Percentiles rank a stretch among this genome's conserved stretches.
phyloP scores from a whole-genome alignment of 1,140 invertebrate species.

The Palaemon carinicauda region DNA sequence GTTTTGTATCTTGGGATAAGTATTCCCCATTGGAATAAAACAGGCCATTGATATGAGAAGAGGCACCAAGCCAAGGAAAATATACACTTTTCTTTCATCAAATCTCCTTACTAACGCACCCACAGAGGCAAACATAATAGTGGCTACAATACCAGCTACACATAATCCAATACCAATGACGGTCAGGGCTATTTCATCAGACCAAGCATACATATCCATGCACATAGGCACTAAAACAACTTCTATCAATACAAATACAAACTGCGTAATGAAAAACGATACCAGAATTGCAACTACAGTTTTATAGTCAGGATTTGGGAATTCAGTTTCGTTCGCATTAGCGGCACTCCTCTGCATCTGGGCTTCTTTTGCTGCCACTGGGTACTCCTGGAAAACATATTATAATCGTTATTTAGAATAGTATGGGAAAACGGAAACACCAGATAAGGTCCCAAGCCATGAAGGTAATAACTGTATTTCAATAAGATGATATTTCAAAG shows the following conservation, averaged over 20 bases:
- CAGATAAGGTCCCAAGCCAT: too few relatives aligned
- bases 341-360: neutral
- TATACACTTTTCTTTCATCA: conserved; percentile 31
- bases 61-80: conserved; percentile 18
- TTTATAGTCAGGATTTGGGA: conserved; percentile 75
- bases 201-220: conserved; percentile 36
- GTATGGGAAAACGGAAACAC: too few relatives aligned
- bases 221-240: conserved; percentile 69
- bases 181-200: conserved; percentile 20
- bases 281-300: conserved; percentile 79
- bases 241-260: conserved; percentile 89
- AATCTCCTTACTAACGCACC: conserved; percentile 8
- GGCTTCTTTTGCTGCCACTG: conserved; percentile 36
- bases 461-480: too few relatives aligned
- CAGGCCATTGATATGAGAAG: neutral
- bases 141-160: conserved; percentile 9
- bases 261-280: conserved; percentile 85
- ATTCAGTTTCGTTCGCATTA: neutral
- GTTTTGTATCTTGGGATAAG: too few relatives aligned
- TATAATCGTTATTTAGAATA: too few relatives aligned
- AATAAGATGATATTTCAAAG: too few relatives aligned
- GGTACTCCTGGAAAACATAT: conserved; percentile 9
- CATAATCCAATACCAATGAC: conserved; percentile 7
- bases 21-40: neutral
- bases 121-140: neutral